Conservation (phyloP, 2,113 vertebrate species). For the Cyanocitta stelleri region DNA sequence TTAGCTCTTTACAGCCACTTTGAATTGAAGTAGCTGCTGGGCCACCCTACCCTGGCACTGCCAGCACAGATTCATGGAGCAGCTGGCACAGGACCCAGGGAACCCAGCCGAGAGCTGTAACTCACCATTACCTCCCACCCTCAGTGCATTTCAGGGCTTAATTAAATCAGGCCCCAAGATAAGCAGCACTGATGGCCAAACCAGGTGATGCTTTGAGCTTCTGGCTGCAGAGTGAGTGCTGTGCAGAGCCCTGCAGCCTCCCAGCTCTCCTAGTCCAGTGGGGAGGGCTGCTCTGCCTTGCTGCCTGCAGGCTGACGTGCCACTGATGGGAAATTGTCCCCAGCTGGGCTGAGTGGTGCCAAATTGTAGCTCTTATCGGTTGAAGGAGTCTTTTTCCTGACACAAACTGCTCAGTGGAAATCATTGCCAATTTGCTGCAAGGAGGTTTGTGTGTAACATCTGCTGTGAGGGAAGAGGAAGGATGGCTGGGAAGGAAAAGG, state of each 20-base stretch:
- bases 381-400: background rate
- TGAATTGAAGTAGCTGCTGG: background rate
- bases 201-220: background rate
- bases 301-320: background rate
- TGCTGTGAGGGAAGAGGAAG: background rate
- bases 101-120: background rate
- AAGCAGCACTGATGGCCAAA: fast-evolving
- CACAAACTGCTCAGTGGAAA: background rate
- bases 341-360: background rate
- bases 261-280: background rate
- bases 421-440: background rate
- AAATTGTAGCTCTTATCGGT: background rate
- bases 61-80: background rate
- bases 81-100: background rate
- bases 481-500: background rate
- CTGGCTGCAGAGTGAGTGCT: background rate
- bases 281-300: background rate
- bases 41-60: background rate
- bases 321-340: background rate
- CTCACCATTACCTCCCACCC: background rate
- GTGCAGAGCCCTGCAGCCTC: background rate
- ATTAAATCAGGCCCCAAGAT: background rate
- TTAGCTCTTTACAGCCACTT: background rate
- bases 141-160: background rate
- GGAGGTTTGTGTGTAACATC: background rate